A percentile compares a stretch with the other conserved stretches of the same genome.
phyloP scores from a whole-genome alignment of 2,888 invertebrate genomes.

The Odontocolon sp. region DNA sequence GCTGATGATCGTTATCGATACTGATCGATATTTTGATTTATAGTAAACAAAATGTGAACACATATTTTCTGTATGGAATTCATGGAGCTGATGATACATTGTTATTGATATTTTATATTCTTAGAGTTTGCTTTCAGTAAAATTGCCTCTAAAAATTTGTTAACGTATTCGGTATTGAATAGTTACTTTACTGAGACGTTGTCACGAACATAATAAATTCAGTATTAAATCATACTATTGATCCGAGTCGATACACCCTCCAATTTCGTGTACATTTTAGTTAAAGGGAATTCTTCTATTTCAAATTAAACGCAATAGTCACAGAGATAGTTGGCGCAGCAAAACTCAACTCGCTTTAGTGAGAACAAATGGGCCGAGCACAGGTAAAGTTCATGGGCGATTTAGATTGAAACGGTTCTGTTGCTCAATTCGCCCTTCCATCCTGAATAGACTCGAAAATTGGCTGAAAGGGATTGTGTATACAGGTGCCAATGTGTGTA shows the following conservation, averaged over 20 bases:
- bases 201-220: too few relatives aligned
- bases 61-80: too few relatives aligned
- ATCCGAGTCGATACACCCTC: too few relatives aligned
- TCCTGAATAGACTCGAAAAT: conserved; percentile 26
- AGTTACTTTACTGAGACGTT: too few relatives aligned
- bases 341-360: conserved; percentile 33
- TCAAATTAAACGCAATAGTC: not conserved
- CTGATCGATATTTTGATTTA: too few relatives aligned
- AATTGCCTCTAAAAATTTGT: too few relatives aligned
- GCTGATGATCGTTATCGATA: not conserved
- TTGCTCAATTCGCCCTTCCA: conserved; percentile 21
- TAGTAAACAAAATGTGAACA: too few relatives aligned
- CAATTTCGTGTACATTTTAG: not conserved
- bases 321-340: not conserved
- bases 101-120: too few relatives aligned
- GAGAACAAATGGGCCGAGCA: conserved; percentile 34
- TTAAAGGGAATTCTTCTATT: not conserved
- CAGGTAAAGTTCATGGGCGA: conserved; percentile 1
- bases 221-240: too few relatives aligned
- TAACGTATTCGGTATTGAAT: too few relatives aligned
- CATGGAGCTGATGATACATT: too few relatives aligned
- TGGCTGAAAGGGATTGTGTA: not conserved
- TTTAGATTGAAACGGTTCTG: conserved; percentile 19
- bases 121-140: too few relatives aligned
- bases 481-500: not conserved